These are phyloP conservation scores for Morpho deidamia DNA, from an alignment of 2,888 invertebrate species.

Conservation along the genomic window DNA sequence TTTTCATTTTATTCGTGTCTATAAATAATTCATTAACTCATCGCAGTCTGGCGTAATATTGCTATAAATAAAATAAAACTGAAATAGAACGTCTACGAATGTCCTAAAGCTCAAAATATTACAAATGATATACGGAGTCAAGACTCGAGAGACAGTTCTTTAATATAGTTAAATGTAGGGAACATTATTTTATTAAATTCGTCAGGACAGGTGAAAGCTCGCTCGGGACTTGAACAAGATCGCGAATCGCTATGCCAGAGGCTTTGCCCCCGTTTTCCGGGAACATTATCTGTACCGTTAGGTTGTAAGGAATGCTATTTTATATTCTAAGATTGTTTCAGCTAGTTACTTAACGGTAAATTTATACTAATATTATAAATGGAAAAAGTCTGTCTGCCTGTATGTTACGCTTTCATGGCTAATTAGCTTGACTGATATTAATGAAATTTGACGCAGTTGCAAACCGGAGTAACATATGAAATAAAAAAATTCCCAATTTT, in stretches of 20 bases:
- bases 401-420: too few relatives aligned
- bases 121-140: neutral
- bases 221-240: slow-evolving; percentile 1
- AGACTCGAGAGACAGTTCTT: neutral
- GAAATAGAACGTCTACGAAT: neutral
- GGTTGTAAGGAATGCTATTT: neutral
- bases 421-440: too few relatives aligned
- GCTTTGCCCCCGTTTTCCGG: slow-evolving; percentile 1
- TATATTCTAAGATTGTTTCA: neutral
- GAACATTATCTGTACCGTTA: neutral
- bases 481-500: too few relatives aligned
- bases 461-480: too few relatives aligned
- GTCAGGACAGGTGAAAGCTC: slow-evolving; percentile 45
- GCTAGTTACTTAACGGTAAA: too few relatives aligned
- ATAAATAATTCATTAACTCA: too few relatives aligned
- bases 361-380: too few relatives aligned
- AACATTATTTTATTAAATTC: slow-evolving; percentile 47
- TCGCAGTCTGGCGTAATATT: too few relatives aligned
- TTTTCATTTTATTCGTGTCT: too few relatives aligned
- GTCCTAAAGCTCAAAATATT: neutral
- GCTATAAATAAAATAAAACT: too few relatives aligned
- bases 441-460: too few relatives aligned
- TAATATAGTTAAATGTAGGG: slow-evolving; percentile 5
- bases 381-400: too few relatives aligned
- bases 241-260: slow-evolving; percentile 1